Evolutionary conservation across 1,140 invertebrate genomes (phyloP), one percentile per base, ranked within the genome.

Genomic region (Sesamia nonagrioides): DNA sequence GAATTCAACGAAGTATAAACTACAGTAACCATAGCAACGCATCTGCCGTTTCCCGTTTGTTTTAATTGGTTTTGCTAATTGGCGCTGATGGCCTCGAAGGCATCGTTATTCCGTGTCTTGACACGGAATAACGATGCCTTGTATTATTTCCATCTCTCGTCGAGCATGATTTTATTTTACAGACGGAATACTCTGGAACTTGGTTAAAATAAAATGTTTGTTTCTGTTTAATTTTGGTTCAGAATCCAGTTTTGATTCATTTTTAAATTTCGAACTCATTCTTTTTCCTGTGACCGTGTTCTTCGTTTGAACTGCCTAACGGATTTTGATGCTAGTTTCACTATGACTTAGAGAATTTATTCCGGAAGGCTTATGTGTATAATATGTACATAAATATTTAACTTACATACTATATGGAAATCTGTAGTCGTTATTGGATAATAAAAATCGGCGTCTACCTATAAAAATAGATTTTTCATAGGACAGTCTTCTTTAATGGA

Each of bases 21-120:
- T 9, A 1, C 13, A 27, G 75, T 77, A 69, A 50, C 66, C 15
- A 77, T 77, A 35, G 74, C 74, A 58, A 77, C 63, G 50, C 76
- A n/a, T 77, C 76, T 63, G 35, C 45, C 61, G 37, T 11, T 50
- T 21, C 33, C 40, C 27, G 45, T 73, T 72, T 85, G 79, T 72
- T 84, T 82, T 87, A 87, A 87, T 87, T 87, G 86, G 84, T 85
- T 87, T 79, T 82, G 78, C 82, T 87, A 87, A 87, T 87, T 87
- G 86, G 66, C 79, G 58, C 63, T 75, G 54, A 45, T 40, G 58
- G 42, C 56, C 33, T n/a, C n/a, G n/a, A 58, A 73, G 11, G 35
- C 52, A 13, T 45, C 71, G 54, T 56, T 73, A 42, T 58, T 73
- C 52, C 54, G 35, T 45, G 76, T 71, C 76, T 80, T 76, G 63